Evolutionary conservation across 30 jellyfish, hydroid and myxozoan species (phyloP).

Genomic region (Aurelia sp.): DNA sequence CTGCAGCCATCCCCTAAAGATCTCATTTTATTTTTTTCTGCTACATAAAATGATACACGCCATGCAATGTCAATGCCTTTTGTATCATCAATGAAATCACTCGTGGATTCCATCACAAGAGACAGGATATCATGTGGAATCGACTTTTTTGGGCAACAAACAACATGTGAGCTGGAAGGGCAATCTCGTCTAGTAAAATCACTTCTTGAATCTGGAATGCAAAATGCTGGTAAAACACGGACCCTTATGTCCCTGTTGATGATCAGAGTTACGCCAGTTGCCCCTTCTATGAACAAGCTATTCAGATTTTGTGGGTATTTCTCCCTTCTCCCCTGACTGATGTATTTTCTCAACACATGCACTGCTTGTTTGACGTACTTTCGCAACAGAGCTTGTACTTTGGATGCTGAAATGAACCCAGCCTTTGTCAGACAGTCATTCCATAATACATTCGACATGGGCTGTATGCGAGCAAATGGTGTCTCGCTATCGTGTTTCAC

Average conservation of each 20-base stretch:
- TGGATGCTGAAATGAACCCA: slow-evolving; percentile 63
- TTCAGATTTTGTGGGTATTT: slow-evolving; percentile 68
- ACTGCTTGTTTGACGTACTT: slow-evolving; percentile 81
- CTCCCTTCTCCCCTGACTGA: slow-evolving; percentile 66
- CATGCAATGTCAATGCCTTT: slow-evolving; percentile 43
- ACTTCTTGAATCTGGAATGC: slow-evolving; percentile 80
- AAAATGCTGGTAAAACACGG: slow-evolving; percentile 71
- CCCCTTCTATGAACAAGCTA: slow-evolving; percentile 69
- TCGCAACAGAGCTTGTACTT: slow-evolving; percentile 52
- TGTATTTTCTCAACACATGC: slow-evolving; percentile 77
- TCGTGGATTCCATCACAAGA: slow-evolving; percentile 2
- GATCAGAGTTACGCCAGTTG: slow-evolving; percentile 40
- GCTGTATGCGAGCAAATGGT: slow-evolving; percentile 65
- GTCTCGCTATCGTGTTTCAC: slow-evolving; percentile 47
- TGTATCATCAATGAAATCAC: not conserved
- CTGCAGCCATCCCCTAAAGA: slow-evolving; percentile 80
- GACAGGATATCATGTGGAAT: slow-evolving; percentile 23
- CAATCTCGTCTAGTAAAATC: slow-evolving; percentile 64
- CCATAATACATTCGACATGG: slow-evolving; percentile 67
- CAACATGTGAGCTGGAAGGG: slow-evolving; percentile 86
- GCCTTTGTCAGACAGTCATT: slow-evolving; percentile 69
- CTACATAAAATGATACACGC: slow-evolving; percentile 78
- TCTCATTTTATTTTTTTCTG: slow-evolving; percentile 84
- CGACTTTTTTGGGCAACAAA: slow-evolving; percentile 54
- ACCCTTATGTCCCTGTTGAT: slow-evolving; percentile 69